phyloP scores from a whole-genome alignment of 2,797 vertebrate species.

The Neosilurus hyrtlii region DNA sequence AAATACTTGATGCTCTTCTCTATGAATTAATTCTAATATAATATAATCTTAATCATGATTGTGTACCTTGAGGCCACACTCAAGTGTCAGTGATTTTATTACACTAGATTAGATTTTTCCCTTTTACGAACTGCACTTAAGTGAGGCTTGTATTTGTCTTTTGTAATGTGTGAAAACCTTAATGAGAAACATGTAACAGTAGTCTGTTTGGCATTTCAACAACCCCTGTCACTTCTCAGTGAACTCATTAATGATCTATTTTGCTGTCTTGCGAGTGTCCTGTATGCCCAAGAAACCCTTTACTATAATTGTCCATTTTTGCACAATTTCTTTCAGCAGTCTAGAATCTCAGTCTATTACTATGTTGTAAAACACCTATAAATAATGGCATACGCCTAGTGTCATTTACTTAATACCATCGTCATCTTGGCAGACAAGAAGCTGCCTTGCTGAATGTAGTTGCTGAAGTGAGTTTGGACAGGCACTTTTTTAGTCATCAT shows the following conservation, averaged over 20 bases:
- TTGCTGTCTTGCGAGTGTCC: neutral
- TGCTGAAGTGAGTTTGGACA: neutral
- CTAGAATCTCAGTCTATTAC: neutral
- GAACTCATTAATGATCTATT: neutral
- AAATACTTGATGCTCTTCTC: slow-evolving; percentile 47
- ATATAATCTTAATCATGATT: neutral
- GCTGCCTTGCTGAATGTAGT: neutral
- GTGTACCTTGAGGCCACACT: neutral
- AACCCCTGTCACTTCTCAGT: neutral
- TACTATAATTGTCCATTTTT: neutral
- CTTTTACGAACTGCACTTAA: neutral
- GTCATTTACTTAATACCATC: neutral
- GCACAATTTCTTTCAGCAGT: neutral
- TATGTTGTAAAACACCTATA: neutral
- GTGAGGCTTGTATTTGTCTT: neutral
- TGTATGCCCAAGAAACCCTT: neutral
- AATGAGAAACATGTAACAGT: neutral
- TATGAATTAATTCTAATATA: neutral
- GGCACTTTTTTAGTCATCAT: neutral
- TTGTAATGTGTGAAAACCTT: neutral
- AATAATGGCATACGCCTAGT: neutral
- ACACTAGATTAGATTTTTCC: neutral
- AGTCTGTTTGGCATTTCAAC: neutral
- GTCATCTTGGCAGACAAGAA: neutral
- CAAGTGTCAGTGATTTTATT: neutral